phyloP scores from a whole-genome alignment of 2,888 invertebrate genomes.

The Ophioninae sp. region DNA sequence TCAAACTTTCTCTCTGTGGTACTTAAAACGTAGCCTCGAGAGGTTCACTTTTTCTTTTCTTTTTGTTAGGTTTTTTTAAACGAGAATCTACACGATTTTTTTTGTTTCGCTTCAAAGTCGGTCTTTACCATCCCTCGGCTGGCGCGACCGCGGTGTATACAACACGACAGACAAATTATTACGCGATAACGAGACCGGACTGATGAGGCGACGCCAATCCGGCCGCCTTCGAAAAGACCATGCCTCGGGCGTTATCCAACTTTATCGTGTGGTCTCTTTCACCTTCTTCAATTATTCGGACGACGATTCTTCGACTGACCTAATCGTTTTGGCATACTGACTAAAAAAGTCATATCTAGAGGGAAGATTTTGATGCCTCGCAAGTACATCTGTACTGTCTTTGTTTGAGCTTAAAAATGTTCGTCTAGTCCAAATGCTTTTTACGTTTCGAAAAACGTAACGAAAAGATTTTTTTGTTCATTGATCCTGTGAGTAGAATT shows the following conservation, averaged over 20 bases:
- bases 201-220: slow-evolving; percentile 42
- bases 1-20: slow-evolving; percentile 32
- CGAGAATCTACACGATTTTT: neutral
- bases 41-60: slow-evolving; percentile 24
- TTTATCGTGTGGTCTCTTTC: slow-evolving; percentile 27
- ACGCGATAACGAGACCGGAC: slow-evolving; percentile 20
- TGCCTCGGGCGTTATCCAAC: slow-evolving; percentile 43
- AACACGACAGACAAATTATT: slow-evolving; percentile 30
- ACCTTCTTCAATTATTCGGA: slow-evolving; percentile 50
- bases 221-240: slow-evolving; percentile 28
- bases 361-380: neutral
- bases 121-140: neutral
- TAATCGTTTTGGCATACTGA: neutral
- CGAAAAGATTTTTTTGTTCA: too few relatives aligned
- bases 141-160: neutral
- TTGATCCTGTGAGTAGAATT: too few relatives aligned
- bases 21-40: slow-evolving; percentile 24
- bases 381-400: too few relatives aligned
- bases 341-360: neutral
- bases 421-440: too few relatives aligned
- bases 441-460: too few relatives aligned
- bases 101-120: neutral
- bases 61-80: neutral
- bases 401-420: too few relatives aligned
- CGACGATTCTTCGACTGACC: slow-evolving; percentile 50